Base-by-base conservation (phyloP, 2,888 invertebrate species). In the Bugula neritina region DNA sequence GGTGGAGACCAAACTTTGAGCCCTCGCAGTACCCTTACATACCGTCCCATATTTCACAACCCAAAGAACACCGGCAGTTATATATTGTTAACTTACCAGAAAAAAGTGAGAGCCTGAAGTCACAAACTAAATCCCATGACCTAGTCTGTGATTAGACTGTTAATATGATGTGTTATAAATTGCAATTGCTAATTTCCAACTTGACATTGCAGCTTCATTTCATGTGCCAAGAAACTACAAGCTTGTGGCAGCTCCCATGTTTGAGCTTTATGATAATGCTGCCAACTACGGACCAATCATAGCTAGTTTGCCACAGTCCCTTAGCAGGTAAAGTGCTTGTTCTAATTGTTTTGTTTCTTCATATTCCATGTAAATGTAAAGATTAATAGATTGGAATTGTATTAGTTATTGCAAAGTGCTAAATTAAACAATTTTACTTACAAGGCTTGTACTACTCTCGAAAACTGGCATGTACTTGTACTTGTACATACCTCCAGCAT, bases 1-100 rank as follows among this genome's bases (percentile, higher is more conserved):
- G 99, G 99, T 99, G 98, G 98, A 88, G 99, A 74, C 99, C 99
- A 0, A 99, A 99, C 87, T 99, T 99, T 86, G 99, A 99, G 86
- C 98, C 99, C 29, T 98, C 99, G 0, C 79, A 87, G 85, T 99
- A 99, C 86, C 99, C 99, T 0, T 99, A 99, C 88, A 91, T 99
- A 80, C 98, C 99, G 5, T 96, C 99, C 0, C 99, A 99, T 86
- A 97, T 99, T 77, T 99, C 99, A 0, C 96, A 97, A 85, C 99
- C 99, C 1, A 99, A 99, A 85, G 99, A 99, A 86, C 98, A 99
- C 85, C 98, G 97, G 83, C 90, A 95, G 75, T 87, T 85, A 69
- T 98, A 96, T 86, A 89, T 99, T 72, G 98, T 99, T 1, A 98
- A 99, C 85, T 88, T 99, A 1, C 96, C 96, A 81, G 96, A 98